Conservation (phyloP, 2,797 vertebrate genomes). For the Tragelaphus eurycerus region DNA sequence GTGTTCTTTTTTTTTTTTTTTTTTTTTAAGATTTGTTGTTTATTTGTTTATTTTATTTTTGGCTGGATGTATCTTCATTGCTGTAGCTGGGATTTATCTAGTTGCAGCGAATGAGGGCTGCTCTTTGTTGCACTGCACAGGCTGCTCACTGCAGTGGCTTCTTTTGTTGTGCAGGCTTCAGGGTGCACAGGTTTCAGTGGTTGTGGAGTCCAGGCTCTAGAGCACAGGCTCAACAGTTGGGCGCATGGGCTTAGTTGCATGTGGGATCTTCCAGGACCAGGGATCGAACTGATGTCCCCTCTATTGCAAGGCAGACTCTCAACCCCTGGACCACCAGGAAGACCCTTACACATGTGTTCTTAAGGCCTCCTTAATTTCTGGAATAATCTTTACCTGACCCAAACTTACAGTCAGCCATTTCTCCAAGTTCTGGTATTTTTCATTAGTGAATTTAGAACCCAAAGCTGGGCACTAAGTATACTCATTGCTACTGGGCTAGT, state of each 20-base stretch:
- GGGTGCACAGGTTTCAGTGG: background rate
- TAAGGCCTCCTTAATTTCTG: conserved; percentile 19
- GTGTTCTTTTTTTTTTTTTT: background rate
- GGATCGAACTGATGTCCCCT: background rate
- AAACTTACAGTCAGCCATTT: background rate
- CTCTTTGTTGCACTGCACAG: background rate
- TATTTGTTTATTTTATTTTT: background rate
- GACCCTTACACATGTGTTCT: background rate
- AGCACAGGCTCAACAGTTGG: background rate
- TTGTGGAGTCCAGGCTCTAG: background rate
- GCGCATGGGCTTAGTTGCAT: background rate
- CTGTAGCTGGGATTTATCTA: background rate
- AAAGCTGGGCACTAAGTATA: background rate
- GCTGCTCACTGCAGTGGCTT: background rate
- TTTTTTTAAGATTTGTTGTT: background rate
- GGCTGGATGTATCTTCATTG: background rate
- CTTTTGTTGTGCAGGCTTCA: background rate
- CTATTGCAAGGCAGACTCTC: background rate
- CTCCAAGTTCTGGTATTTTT: background rate
- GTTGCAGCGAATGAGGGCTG: background rate
- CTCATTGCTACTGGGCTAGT: background rate
- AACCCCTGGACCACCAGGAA: background rate
- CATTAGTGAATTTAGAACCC: conserved; percentile 34
- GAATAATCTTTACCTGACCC: background rate
- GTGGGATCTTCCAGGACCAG: background rate